phyloP scores from a whole-genome alignment of 2,888 invertebrate genomes.

The Stenoptilia bipunctidactyla region DNA sequence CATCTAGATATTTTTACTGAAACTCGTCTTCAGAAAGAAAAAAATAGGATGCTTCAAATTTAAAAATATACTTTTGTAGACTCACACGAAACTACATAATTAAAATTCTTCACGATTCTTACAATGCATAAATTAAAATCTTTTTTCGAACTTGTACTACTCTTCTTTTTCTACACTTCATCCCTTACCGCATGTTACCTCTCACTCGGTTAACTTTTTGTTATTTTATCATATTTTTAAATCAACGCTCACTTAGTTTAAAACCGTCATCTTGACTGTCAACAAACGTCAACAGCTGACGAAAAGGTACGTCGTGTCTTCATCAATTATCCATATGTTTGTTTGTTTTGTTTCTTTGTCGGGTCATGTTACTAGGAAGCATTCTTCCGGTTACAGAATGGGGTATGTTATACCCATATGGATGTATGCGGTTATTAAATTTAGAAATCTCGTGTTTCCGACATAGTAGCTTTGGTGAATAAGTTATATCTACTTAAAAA shows the following conservation, averaged over 20 bases:
- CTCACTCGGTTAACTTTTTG: neutral
- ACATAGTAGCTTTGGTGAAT: too few relatives aligned
- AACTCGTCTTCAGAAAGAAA: too few relatives aligned
- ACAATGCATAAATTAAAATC: too few relatives aligned
- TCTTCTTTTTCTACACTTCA: too few relatives aligned
- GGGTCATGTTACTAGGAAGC: slow-evolving; percentile 9
- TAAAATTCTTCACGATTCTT: too few relatives aligned
- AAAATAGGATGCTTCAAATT: too few relatives aligned
- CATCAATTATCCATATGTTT: slow-evolving; percentile 35
- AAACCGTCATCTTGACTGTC: slow-evolving; percentile 33
- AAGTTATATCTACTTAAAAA: too few relatives aligned
- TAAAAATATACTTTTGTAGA: too few relatives aligned
- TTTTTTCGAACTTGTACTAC: too few relatives aligned
- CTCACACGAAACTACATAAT: too few relatives aligned
- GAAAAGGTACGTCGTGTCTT: slow-evolving; percentile 39
- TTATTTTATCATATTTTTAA: slow-evolving; percentile 1
- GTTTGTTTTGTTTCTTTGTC: slow-evolving; percentile 25
- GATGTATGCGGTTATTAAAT: neutral
- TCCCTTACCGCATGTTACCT: neutral
- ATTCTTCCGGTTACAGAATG: slow-evolving; percentile 28
- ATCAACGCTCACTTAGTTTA: slow-evolving; percentile 10
- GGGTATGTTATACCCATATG: neutral
- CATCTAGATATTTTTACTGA: too few relatives aligned
- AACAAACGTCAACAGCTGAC: slow-evolving; percentile 33
- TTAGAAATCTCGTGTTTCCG: too few relatives aligned